Base-by-base conservation (phyloP, 2,888 invertebrate genomes). In the Gymnosoma rotundatum region DNA sequence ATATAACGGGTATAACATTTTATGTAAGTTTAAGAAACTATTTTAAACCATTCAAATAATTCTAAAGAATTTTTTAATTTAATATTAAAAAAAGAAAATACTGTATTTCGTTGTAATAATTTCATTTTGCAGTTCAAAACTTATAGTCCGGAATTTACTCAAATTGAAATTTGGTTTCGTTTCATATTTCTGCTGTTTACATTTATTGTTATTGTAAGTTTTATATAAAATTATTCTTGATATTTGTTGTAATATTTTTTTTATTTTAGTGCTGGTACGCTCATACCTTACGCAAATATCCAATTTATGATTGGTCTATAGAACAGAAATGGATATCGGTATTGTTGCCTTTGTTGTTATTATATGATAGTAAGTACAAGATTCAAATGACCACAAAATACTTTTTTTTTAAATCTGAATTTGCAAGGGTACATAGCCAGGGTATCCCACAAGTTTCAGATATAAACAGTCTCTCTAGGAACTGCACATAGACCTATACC, bases 281-380 rank as follows among this genome's bases (percentile, higher is more conserved):
- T 50, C 97, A 98, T 92, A 95, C 96, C 0, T 93, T 99, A 87
- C 94, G 97, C 87, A 97, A 96, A 90, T 99, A 97, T 92, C 95
- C 96, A 0, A 93, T 97, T 58, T 94, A 95, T 88, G 98, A 98
- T 92, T 99, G 98, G 99, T 98, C 98, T 69, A 97, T 98, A 89
- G 99, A 99, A 92, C 99, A 99, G 91, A 98, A 97, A 92, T 99
- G 99, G 99, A 95, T 98, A 92, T 96, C 97, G 0, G 93, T 97
- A 52, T 93, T 99, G 74, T 93, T 99, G 87, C 98, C 98, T 0
- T 93, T 98, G 32, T 93, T 99, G 14, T 93, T 99, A 86, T 94
- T 98, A 20, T 98, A 98, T 90, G 96, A 99, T 92, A 98, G 98
- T 98, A 93, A 94, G 95, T 87, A 32, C 32, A 32, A 32, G 32